Evolutionary conservation across 2,888 invertebrate species (phyloP).

Genomic region (Drosophila kokeensis): DNA sequence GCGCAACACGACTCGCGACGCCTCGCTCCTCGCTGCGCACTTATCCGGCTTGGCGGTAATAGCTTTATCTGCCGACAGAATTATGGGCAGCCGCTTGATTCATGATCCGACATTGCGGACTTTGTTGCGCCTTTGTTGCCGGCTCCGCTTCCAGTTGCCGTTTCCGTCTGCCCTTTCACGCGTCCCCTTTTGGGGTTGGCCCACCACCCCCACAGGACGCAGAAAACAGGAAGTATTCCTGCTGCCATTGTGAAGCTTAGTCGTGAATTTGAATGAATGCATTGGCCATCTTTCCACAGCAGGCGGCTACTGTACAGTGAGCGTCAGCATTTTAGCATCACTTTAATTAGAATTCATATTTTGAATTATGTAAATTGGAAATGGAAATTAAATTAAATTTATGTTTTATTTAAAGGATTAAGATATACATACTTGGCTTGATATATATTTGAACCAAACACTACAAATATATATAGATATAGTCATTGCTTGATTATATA

Average conservation of each 20-base stretch:
- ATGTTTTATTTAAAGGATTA: background rate
- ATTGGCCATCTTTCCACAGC: constrained; percentile 25
- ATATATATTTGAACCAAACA: background rate
- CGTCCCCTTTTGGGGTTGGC: constrained; percentile 24
- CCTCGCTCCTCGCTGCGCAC: constrained; percentile 51
- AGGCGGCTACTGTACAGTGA: constrained; percentile 26
- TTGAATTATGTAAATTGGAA: background rate
- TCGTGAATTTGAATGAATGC: constrained; percentile 58
- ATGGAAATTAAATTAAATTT: background rate
- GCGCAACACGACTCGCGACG: constrained; percentile 43
- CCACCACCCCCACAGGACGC: constrained; percentile 16
- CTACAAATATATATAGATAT: background rate
- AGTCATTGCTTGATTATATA: background rate
- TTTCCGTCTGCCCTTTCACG: constrained; percentile 36
- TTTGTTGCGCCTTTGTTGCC: constrained; percentile 49
- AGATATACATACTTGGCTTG: background rate
- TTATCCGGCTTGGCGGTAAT: constrained; percentile 81
- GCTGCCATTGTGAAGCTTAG: constrained; percentile 50
- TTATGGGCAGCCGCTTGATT: constrained; percentile 83
- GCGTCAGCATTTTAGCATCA: background rate
- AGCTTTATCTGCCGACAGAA: constrained; percentile 85
- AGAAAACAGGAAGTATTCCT: constrained; percentile 48
- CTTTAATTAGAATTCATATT: background rate
- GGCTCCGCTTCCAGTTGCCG: constrained; percentile 22
- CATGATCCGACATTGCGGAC: constrained; percentile 73